Conservation (phyloP, 2,797 vertebrate genomes). For the Myotis findleyi region DNA sequence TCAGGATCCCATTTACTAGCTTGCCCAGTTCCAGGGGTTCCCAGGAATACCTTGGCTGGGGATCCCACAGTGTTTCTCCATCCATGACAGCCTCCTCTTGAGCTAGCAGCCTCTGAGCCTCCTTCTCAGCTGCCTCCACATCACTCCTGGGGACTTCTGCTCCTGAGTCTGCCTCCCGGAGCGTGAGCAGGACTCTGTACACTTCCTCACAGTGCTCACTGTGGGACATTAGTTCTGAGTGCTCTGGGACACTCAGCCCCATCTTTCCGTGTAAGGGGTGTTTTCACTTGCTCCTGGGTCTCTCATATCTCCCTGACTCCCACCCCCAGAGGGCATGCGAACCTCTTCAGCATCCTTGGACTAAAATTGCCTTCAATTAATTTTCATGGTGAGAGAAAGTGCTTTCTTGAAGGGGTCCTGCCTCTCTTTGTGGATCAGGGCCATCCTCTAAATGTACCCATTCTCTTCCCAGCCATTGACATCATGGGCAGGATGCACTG, state of each 20-base stretch:
- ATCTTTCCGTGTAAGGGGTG: neutral
- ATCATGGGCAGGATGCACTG: neutral
- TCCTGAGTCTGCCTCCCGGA: constrained; percentile 82
- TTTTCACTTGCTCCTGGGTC: neutral
- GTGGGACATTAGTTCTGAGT: constrained; percentile 50
- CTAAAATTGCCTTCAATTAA: neutral
- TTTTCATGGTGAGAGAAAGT: neutral
- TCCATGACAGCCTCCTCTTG: neutral
- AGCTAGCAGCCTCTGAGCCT: neutral
- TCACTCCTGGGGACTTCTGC: constrained; percentile 60
- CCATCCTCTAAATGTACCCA: neutral
- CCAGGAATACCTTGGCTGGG: constrained; percentile 66
- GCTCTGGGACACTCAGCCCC: neutral
- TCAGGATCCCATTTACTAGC: neutral
- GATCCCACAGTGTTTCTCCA: neutral
- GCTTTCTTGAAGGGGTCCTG: neutral
- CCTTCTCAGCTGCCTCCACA: neutral
- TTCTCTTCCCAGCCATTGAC: neutral
- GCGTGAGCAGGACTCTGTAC: constrained; percentile 89
- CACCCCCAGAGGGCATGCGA: neutral
- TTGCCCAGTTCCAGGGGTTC: neutral
- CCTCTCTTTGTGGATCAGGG: neutral
- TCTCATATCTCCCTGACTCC: neutral
- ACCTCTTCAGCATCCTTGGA: neutral
- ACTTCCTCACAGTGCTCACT: constrained; percentile 93